Evolutionary conservation across 2,113 vertebrate species (phyloP).

Genomic region (Argyrosomus japonicus): DNA sequence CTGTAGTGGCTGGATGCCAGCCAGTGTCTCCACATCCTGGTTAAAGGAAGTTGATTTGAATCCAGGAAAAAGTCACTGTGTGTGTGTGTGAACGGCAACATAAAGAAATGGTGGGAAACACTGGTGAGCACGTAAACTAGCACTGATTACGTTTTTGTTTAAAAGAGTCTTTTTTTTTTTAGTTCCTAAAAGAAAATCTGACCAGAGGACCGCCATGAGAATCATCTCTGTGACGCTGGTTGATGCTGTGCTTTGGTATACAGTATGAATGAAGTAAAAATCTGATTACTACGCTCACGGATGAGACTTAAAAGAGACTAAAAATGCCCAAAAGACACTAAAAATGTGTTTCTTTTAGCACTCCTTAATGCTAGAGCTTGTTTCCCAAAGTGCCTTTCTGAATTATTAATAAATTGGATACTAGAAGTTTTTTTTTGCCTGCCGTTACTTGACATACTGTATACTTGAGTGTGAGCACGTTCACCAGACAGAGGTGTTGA

Average conservation of each 20-base stretch:
- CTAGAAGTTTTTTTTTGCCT: neutral
- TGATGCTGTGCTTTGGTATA: neutral
- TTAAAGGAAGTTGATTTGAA: neutral
- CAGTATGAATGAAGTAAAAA: neutral
- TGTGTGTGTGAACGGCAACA: neutral
- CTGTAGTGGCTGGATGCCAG: constrained; percentile 11
- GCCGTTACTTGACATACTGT: neutral
- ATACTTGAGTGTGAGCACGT: neutral
- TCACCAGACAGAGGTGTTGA: neutral
- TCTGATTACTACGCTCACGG: too few relatives aligned
- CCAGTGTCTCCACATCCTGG: neutral
- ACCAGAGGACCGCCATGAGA: neutral
- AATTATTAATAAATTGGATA: neutral
- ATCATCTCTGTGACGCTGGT: neutral
- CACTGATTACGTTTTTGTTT: constrained; percentile 38
- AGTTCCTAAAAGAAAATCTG: neutral
- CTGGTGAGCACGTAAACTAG: constrained; percentile 23
- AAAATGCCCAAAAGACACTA: too few relatives aligned
- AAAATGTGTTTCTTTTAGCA: neutral
- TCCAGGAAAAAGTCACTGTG: constrained; percentile 17
- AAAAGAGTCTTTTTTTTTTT: neutral
- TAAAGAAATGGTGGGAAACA: constrained; percentile 24
- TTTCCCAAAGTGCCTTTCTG: neutral
- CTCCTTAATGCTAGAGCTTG: neutral
- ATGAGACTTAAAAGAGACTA: too few relatives aligned